Conservation (phyloP, 2,113 vertebrate species). For the Meriones unguiculatus region DNA sequence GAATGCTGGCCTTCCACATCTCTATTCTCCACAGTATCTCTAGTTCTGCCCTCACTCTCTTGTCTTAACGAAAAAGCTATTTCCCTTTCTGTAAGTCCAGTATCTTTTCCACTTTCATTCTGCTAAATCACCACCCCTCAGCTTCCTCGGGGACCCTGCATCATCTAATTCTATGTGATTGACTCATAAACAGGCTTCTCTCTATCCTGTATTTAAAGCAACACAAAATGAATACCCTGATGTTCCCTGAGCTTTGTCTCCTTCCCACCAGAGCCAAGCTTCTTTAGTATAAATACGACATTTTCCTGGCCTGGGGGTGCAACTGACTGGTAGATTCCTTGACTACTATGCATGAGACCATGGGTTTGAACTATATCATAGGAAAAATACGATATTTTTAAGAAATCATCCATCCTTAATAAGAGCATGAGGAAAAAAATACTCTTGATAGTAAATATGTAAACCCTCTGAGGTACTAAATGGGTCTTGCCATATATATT, state of each 20-base stretch:
- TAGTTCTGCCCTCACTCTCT: not conserved
- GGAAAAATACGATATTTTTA: not conserved
- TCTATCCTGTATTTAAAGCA: slow-evolving; percentile 54
- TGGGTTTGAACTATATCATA: not conserved
- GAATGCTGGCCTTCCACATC: slow-evolving; percentile 26
- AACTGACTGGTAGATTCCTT: not conserved
- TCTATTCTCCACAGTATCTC: not conserved
- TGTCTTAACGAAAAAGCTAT: not conserved
- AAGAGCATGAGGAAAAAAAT: slow-evolving; percentile 18
- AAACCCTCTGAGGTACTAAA: slow-evolving; percentile 34
- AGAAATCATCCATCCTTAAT: not conserved
- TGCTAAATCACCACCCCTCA: not conserved
- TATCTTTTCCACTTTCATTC: not conserved
- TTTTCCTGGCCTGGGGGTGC: not conserved
- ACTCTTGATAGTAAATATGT: not conserved
- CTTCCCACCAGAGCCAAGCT: slow-evolving; percentile 14
- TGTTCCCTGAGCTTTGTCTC: not conserved
- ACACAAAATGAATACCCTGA: slow-evolving; percentile 51
- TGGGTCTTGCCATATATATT: not conserved
- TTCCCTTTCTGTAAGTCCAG: not conserved
- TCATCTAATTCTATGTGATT: slow-evolving; percentile 10
- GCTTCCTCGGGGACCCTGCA: not conserved
- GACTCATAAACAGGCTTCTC: slow-evolving; percentile 26
- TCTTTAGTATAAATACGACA: not conserved
- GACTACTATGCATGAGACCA: not conserved